These are phyloP conservation scores for Zonitis immaculata DNA, from an alignment of 2,888 invertebrate genomes.

Conservation along the genomic window DNA sequence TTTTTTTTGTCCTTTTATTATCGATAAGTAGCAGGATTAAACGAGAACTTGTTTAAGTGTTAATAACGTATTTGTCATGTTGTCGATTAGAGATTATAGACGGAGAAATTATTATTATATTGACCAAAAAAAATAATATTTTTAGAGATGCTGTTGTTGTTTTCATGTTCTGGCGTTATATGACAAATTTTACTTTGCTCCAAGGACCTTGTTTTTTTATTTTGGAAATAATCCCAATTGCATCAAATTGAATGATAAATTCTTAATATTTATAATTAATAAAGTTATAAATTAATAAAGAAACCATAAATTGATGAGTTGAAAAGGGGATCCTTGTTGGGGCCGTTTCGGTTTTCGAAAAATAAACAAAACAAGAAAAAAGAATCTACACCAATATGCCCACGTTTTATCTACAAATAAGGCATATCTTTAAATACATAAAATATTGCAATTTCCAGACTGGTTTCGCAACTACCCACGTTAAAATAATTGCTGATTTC, in stretches of 20 bases:
- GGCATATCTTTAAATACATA: constrained; percentile 41
- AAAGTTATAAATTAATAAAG: too few species aligned
- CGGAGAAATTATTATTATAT: not conserved
- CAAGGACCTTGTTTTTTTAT: too few species aligned
- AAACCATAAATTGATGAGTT: too few species aligned
- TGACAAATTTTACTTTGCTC: too few species aligned
- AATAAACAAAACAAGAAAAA: constrained; percentile 18
- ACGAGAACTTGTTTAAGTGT: constrained; percentile 4
- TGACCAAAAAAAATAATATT: too few species aligned
- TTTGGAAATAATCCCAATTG: too few species aligned
- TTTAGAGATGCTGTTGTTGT: too few species aligned
- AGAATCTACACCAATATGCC: constrained; percentile 26
- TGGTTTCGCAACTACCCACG: constrained; percentile 42
- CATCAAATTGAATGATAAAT: too few species aligned
- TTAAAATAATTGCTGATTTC: constrained; percentile 33
- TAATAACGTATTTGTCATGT: constrained; percentile 3
- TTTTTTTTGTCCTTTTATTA: too few species aligned
- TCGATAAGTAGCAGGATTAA: not conserved
- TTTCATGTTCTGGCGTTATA: too few species aligned
- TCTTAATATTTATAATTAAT: too few species aligned
- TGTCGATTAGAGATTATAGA: constrained; percentile 1
- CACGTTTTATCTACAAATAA: constrained; percentile 37
- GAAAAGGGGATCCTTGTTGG: not conserved
- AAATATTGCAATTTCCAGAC: constrained; percentile 45
- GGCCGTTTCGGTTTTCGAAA: not conserved